Percentiles rank a stretch among this genome's conserved stretches.
These are phyloP conservation scores for Cryptotis parvus DNA, from an alignment of 2,113 vertebrate species.

Conservation along the genomic window DNA sequence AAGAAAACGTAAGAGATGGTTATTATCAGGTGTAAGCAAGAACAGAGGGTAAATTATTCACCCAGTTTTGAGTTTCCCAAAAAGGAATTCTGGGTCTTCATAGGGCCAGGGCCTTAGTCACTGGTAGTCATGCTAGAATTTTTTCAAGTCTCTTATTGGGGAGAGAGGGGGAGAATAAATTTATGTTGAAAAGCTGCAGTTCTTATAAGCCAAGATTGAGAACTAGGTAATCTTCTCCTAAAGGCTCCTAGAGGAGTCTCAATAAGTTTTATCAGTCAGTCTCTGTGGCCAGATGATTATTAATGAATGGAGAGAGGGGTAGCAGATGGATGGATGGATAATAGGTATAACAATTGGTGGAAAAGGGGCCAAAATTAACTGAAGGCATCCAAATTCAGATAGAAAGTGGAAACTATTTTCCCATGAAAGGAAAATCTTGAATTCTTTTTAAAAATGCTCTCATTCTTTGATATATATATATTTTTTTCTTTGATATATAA, in stretches of 20 bases:
- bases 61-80: background rate
- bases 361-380: background rate
- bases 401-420: background rate
- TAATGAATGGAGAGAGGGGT: too few relatives aligned
- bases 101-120: background rate
- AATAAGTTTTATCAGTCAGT: background rate
- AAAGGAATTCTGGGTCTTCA: background rate
- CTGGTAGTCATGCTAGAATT: background rate
- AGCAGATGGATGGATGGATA: background rate
- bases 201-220: background rate
- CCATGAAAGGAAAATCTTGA: background rate
- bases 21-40: background rate
- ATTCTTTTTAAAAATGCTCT: background rate
- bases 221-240: background rate
- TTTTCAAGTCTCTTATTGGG: background rate
- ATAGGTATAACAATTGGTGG: background rate
- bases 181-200: background rate
- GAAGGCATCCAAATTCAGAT: slow-evolving; percentile 24
- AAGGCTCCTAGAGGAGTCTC: background rate
- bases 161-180: rapidly evolving
- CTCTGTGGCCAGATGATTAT: background rate
- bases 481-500: background rate
- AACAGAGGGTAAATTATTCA: background rate
- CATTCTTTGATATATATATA: background rate
- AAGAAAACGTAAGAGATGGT: background rate